Base-by-base conservation (phyloP, 2,113 vertebrate genomes). In the Gobiocypris rarus region DNA sequence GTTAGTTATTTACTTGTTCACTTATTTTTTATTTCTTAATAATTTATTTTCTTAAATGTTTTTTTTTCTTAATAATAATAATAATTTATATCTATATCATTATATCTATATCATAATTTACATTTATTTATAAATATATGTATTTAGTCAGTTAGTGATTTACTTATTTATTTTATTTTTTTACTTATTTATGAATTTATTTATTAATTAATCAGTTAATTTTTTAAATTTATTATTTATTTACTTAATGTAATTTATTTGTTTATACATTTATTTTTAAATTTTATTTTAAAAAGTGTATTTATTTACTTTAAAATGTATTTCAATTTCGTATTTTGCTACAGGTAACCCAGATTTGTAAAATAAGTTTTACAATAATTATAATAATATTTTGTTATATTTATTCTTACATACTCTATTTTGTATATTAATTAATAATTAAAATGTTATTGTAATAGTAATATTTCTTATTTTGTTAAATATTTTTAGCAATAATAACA, bases 101-200 rank as follows among this genome's bases (percentile, higher is more conserved):
- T n/a, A 24, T 1, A 15, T 10, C n/a, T n/a, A n/a, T n/a, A n/a
- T n/a, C n/a, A n/a, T 26, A 6, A 14, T 28, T 1, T 1, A 1
- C 2, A 31, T 15, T 63, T 31, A 31, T 31, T 17, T 61, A 54
- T 19, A 22, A 54, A 8, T 54, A 4, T 11, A 24, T 31, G 14
- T 10, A 24, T 59, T 59, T 61, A 52, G 50, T 15, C 61, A 65
- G 61, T 15, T 7, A 63, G 59, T 61, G n/a, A 26, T 26, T 58
- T 59, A 24, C 3, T 24, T 24, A 24, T n/a, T n/a, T n/a, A n/a
- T n/a, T n/a, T n/a, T 59, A n/a, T 22, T n/a, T 22, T 22, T 22
- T 58, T 58, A n/a, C 8, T 58, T 58, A 58, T 52, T 50, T 50
- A 17, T 19, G 43, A 17, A 54, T 54, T 19, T 54, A 19, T 54